Base-by-base conservation (phyloP, 2,113 vertebrate species). In the Paraplagusia blochii region DNA sequence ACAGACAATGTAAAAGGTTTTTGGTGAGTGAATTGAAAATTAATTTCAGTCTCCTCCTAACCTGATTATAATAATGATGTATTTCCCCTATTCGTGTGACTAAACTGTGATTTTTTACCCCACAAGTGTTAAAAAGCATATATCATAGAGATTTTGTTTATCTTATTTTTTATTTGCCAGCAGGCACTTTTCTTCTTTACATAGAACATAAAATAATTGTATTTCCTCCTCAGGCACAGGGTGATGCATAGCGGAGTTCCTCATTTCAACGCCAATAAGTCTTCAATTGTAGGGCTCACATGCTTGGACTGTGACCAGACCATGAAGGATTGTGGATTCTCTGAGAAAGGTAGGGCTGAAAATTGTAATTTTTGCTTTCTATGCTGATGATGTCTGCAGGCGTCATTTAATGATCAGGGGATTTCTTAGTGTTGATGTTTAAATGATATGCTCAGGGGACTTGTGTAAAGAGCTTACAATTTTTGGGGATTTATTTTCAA, bases 281-380 rank as follows among this genome's bases (percentile, higher is more conserved):
- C 73, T 58, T 40, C 44, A 8, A 52, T n/a, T 47, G 45, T 61
- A 44, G 38, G 36, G 35, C 51, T 59, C 29, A 36, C 53, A 46
- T 38, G 8, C 53, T 58, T 65, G 11, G 17, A 54, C 66, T 13
- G 43, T 19, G 49, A 53, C 52, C 58, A 43, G 59, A 66, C 61
- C 76, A 84, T 79, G 83, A 73, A 63, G 63, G 63, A 83, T 22
- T 36, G 64, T 22, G 35, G 53, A 18, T 65, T 83, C 48, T 72
- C 63, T 22, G 86, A 83, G 54, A 87, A 88, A 85, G 85, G 85
- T 87, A 79, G 47, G 74, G 50, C 16, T 11, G 4, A 51, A 1
- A 22, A 22, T 34, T 15, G 17, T 49, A 19, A 29, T 14, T 12
- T n/a, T 36, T 2, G 15, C 14, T 50, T 13, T 46, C 16, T 46